These are phyloP conservation scores for Ciconia maguari DNA, from an alignment of 2,113 vertebrate genomes.

Conservation along the genomic window DNA sequence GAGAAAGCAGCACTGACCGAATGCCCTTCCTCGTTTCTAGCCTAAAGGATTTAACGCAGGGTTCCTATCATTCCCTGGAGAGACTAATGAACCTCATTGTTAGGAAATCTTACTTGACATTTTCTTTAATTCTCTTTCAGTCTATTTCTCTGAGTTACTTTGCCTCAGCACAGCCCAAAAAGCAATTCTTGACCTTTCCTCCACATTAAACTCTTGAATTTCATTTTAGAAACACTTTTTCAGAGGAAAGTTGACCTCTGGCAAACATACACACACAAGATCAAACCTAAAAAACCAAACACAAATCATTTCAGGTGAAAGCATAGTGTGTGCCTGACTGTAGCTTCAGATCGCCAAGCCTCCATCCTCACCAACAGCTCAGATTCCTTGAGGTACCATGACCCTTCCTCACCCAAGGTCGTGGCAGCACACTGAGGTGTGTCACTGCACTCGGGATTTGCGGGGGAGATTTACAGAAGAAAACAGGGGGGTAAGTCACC, in stretches of 20 bases:
- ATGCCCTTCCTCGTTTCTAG: background rate
- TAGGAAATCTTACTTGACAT: slow-evolving; percentile 35
- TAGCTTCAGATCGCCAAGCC: background rate
- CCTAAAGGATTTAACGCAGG: background rate
- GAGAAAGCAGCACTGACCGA: background rate
- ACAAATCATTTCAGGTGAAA: background rate
- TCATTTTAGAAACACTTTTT: slow-evolving; percentile 17
- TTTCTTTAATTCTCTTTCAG: slow-evolving; percentile 49
- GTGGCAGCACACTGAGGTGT: background rate
- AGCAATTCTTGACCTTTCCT: slow-evolving; percentile 15
- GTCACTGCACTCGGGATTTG: no score
- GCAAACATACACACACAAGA: background rate
- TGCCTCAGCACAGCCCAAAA: background rate
- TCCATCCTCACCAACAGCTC: background rate
- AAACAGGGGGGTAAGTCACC: background rate
- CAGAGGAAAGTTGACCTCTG: background rate
- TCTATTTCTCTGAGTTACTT: slow-evolving; percentile 5
- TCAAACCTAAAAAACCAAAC: background rate
- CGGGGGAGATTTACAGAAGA: background rate
- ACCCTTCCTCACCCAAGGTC: background rate
- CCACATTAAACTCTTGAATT: slow-evolving; percentile 19
- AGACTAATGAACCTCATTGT: slow-evolving; percentile 30
- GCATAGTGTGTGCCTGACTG: background rate
- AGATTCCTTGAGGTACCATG: background rate
- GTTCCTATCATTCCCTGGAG: background rate